phyloP scores from a whole-genome alignment of 2,113 vertebrate genomes.

The Chrysemys picta region DNA sequence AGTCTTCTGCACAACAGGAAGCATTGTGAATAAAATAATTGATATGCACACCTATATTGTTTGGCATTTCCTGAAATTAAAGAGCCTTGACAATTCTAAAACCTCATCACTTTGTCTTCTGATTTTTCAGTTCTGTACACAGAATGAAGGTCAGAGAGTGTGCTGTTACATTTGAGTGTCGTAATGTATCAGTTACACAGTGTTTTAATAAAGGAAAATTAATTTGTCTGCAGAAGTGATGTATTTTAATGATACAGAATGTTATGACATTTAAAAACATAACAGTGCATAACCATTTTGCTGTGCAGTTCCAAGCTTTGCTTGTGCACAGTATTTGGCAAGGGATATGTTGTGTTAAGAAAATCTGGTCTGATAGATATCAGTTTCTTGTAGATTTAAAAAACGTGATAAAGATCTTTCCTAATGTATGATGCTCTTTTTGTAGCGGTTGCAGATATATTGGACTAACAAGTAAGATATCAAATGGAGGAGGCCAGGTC shows the following conservation, averaged over 20 bases:
- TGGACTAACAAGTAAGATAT: neutral
- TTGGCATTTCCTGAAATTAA: neutral
- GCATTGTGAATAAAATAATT: neutral
- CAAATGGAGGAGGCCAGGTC: neutral
- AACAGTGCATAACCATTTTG: neutral
- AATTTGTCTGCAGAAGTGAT: neutral
- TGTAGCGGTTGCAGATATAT: neutral
- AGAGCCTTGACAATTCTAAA: neutral
- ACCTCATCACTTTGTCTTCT: neutral
- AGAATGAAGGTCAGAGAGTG: neutral
- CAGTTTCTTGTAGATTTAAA: neutral
- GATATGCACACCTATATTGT: neutral
- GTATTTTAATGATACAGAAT: neutral
- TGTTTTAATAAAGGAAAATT: neutral
- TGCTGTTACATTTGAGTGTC: neutral
- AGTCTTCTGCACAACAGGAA: neutral
- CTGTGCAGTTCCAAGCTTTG: neutral
- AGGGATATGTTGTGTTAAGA: neutral
- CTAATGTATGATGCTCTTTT: neutral
- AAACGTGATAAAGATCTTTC: neutral
- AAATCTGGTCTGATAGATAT: neutral
- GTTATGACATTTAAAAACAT: neutral
- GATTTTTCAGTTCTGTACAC: neutral
- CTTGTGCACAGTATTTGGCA: neutral
- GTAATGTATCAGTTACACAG: neutral